Conservation (phyloP, 2,888 invertebrate species). For the Scaptomyza caliginosa region DNA sequence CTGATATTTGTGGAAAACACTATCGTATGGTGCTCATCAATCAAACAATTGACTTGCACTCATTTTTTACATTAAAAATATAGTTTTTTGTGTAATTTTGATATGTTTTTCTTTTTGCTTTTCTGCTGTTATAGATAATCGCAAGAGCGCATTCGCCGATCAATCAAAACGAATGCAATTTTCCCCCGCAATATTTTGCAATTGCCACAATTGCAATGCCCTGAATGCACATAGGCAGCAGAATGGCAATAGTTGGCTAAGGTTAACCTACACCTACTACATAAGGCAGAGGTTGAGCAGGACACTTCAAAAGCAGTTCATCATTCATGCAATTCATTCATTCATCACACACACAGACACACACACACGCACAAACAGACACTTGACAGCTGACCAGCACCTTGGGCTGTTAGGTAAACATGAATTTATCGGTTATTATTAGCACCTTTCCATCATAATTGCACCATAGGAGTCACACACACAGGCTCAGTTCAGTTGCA, state of each 20-base stretch:
- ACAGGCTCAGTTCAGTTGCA: conserved; percentile 47
- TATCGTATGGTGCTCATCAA: conserved; percentile 51
- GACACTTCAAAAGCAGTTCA: conserved; percentile 49
- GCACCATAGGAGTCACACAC: conserved; percentile 79
- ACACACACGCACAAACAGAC: conserved; percentile 36
- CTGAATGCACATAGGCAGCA: conserved; percentile 35
- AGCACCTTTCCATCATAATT: conserved; percentile 83
- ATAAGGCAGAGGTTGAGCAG: conserved; percentile 10
- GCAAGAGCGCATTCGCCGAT: conserved; percentile 69
- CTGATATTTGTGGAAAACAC: conserved; percentile 2
- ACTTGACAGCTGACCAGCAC: conserved; percentile 73
- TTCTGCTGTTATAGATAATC: conserved; percentile 50
- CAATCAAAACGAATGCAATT: conserved; percentile 60
- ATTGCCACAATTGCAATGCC: conserved; percentile 58
- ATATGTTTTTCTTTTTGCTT: conserved; percentile 21
- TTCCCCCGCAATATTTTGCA: conserved; percentile 59
- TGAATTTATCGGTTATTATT: conserved; percentile 82
- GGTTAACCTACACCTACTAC: conserved; percentile 59
- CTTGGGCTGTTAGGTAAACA: conserved; percentile 80
- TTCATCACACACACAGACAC: conserved; percentile 65
- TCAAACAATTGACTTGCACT: conserved; percentile 57
- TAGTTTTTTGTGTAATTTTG: conserved; percentile 54
- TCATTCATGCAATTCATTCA: conserved; percentile 56
- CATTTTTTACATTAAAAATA: conserved; percentile 53
- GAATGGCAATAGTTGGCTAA: conserved; percentile 25